Base-by-base conservation (phyloP, 2,888 invertebrate genomes). In the Ramazzottius varieornatus region DNA sequence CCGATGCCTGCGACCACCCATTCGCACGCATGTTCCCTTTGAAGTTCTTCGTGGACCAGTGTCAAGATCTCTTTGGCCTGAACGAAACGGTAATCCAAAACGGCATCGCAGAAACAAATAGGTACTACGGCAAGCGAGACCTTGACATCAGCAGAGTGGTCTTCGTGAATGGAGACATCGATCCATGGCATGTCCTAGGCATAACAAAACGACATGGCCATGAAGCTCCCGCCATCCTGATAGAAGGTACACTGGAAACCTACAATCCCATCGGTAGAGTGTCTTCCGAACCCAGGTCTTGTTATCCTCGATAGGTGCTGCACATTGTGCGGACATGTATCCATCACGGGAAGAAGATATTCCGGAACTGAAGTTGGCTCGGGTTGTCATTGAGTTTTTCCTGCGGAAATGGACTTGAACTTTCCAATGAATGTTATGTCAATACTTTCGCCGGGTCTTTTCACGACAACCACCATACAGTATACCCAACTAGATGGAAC, bases 311-410 rank as follows among this genome's bases (percentile, higher is more conserved):
- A n/a, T 72, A 87, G 89, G 88, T 46, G 88, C 90, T n/a, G 90
- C 91, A 2, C 91, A 92, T 75, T 92, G 91, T 76, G 90, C 91
- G 0, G 86, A 90, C 73, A 88, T 91, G 88, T 54, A 54, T 29
- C 54, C 54, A 29, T 54, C 54, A 8, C 13, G 54, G 4, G 54
- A 54, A 4, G 54, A 54, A 54, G 54, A 54, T 29, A 54, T 54
- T 29, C 54, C 54, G n/a, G 54, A 54, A 54, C 20, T 54, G 20
- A 29, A 24, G 24, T 29, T 54, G 29, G 20, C 54, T 29, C 20
- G 54, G 4, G n/a, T 54, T 8, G 24, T 54, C 13, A 54, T 54
- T 24, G 54, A 54, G 54, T 54, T 24, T 29, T 54, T 54, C 54
- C 29, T 54, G 29, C n/a, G 29, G 29, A 54, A 54, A 29, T 54